Base-by-base conservation (phyloP, 1,140 invertebrate genomes). In the Glomeris maerens region DNA sequence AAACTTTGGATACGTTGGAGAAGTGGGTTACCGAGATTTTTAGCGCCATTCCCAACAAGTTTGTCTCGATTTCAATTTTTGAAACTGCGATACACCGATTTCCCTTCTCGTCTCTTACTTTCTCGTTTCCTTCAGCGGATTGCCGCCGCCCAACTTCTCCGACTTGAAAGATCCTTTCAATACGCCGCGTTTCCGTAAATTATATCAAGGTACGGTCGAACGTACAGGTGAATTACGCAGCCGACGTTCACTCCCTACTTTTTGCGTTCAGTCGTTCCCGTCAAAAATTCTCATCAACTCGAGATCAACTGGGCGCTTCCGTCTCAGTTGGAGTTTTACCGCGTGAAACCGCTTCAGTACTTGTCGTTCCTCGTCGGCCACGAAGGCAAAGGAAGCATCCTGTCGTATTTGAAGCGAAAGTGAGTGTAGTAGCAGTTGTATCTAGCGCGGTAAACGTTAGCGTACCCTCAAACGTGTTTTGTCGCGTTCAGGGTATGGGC, bases 321-420 rank as follows among this genome's bases (percentile, higher is more conserved):
- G n/a, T 74, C 83, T 1, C 62, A 84, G n/a, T 62, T 75, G 51
- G 64, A 79, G 40, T 69, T 79, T 17, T 91, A 89, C 62, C 77
- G 77, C 64, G 74, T 71, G 25, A 87, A 87, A 66, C 82, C 84
- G 0, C 72, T 83, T 52, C 72, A 82, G 41, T 89, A 91, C 58
- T 61, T 94, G 0, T 79, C 81, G 0, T 85, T 80, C 66, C 64
- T 94, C 3, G 67, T 94, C 3, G 89, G 86, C 0, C 83, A 94
- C 64, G 88, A 94, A 68, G 89, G 89, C 1, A 76, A 79, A 57
- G 88, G 87, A 22, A 89, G 85, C 57, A 66, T 95, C 10, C 74
- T 90, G 1, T 83, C 83, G 29, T 86, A 84, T 60, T 69, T 95
- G 27, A 78, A 83, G 51, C 76, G 79, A 45, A 83, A 81, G 71